phyloP scores from a whole-genome alignment of 2,113 vertebrate genomes.

The Carlito syrichta region DNA sequence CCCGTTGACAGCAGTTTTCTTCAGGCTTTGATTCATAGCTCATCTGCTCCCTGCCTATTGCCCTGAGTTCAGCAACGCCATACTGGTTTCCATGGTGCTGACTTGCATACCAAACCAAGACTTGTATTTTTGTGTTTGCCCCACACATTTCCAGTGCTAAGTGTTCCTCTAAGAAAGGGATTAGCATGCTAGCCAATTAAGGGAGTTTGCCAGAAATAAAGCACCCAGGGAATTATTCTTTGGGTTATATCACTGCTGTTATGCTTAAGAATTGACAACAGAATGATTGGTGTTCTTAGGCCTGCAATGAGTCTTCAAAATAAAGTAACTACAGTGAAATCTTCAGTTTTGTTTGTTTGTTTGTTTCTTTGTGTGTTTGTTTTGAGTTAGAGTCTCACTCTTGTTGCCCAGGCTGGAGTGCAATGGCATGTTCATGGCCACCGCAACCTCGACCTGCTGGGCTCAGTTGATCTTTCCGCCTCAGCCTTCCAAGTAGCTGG shows the following conservation, averaged over 20 bases:
- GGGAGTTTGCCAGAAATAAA: slow-evolving; percentile 66
- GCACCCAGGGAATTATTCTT: slow-evolving; percentile 5
- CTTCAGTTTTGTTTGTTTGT: neutral
- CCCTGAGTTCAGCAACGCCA: slow-evolving; percentile 53
- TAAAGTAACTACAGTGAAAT: neutral
- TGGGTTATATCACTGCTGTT: slow-evolving; percentile 2
- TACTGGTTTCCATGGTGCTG: slow-evolving; percentile 79
- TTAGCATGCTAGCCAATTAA: slow-evolving; percentile 45
- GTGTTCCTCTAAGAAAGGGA: slow-evolving; percentile 73
- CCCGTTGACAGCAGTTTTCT: slow-evolving; percentile 76
- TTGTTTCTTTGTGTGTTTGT: too few relatives aligned
- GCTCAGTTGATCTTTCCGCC: too few relatives aligned
- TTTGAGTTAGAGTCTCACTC: too few relatives aligned
- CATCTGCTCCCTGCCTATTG: slow-evolving; percentile 65
- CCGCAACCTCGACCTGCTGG: too few relatives aligned
- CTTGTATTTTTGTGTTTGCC: slow-evolving; percentile 54
- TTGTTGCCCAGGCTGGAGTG: too few relatives aligned
- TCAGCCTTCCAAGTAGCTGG: too few relatives aligned
- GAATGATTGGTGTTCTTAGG: neutral
- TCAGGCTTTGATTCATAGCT: slow-evolving; percentile 66
- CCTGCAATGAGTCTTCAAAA: neutral
- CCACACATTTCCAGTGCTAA: slow-evolving; percentile 57
- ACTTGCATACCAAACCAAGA: slow-evolving; percentile 70
- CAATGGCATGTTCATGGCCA: too few relatives aligned
- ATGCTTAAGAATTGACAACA: neutral